phyloP scores from a whole-genome alignment of 2,888 invertebrate species.

The Furcula furcula region DNA sequence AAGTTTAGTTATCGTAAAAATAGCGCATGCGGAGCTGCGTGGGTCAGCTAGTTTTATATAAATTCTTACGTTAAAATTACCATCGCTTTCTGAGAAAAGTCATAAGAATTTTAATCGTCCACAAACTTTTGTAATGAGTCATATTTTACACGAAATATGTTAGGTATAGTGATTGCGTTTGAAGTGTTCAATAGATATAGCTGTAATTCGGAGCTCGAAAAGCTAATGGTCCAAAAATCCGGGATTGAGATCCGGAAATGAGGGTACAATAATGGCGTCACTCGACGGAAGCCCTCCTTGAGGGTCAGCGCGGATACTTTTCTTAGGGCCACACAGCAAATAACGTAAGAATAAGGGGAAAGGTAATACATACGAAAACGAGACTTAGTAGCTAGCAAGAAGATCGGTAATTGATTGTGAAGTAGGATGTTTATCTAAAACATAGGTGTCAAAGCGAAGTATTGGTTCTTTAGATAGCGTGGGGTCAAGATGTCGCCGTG shows the following conservation, averaged over 20 bases:
- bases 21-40: too few relatives aligned
- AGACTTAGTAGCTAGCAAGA: constrained; percentile 5
- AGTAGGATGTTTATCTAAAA: constrained; percentile 26
- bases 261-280: constrained; percentile 53
- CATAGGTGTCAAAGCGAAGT: constrained; percentile 35
- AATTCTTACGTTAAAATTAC: too few relatives aligned
- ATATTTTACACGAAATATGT: neutral
- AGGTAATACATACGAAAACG: constrained; percentile 7
- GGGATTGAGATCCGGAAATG: constrained; percentile 50
- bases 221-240: constrained; percentile 39
- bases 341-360: constrained; percentile 40
- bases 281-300: constrained; percentile 47
- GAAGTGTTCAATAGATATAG: neutral
- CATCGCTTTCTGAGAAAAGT: too few relatives aligned
- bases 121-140: too few relatives aligned
- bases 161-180: neutral
- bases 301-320: constrained; percentile 45
- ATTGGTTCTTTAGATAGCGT: constrained; percentile 34
- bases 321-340: constrained; percentile 44
- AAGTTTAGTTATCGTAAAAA: too few relatives aligned
- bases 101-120: too few relatives aligned
- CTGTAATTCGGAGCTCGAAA: constrained; percentile 11
- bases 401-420: constrained; percentile 12
- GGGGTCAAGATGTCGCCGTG: constrained; percentile 27
- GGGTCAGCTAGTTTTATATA: too few relatives aligned